phyloP scores from a whole-genome alignment of 2,888 invertebrate genomes.

The Argynnis bischoffii region DNA sequence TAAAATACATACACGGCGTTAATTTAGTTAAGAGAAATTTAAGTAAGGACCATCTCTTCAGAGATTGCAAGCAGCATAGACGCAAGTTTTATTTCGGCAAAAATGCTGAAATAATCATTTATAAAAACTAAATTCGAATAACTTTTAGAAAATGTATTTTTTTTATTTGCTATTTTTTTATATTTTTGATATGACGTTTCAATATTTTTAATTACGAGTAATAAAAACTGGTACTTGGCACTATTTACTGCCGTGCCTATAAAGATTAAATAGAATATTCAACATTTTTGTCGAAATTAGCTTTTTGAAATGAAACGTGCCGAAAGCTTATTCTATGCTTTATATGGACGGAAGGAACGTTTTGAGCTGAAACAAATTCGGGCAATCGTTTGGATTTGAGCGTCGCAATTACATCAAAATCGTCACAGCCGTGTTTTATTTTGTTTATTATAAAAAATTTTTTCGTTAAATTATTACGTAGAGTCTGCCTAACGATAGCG shows the following conservation, averaged over 20 bases:
- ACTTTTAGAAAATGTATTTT: no score
- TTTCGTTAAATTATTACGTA: background rate
- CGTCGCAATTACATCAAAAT: slow-evolving; percentile 45
- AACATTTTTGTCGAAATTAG: slow-evolving; percentile 30
- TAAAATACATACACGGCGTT: slow-evolving; percentile 37
- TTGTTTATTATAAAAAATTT: background rate
- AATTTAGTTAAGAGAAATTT: slow-evolving; percentile 38
- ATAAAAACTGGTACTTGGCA: slow-evolving; percentile 3
- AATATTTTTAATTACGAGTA: background rate
- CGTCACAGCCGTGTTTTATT: slow-evolving; percentile 3
- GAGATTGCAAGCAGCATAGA: slow-evolving; percentile 39
- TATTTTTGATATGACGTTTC: slow-evolving; percentile 5
- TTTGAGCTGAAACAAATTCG: slow-evolving; percentile 66
- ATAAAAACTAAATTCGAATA: no score
- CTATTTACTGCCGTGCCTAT: background rate
- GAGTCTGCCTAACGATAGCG: no score
- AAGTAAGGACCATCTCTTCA: slow-evolving; percentile 36
- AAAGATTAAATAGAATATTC: slow-evolving; percentile 13
- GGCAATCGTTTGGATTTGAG: slow-evolving; percentile 48
- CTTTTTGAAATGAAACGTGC: slow-evolving; percentile 56
- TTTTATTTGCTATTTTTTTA: background rate
- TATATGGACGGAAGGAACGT: slow-evolving; percentile 78
- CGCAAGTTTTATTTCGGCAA: slow-evolving; percentile 12
- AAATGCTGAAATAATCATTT: slow-evolving; percentile 19
- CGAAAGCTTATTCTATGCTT: slow-evolving; percentile 68